These are phyloP conservation scores for Oryzaephilus surinamensis DNA, from an alignment of 1,140 invertebrate species.

Conservation along the genomic window DNA sequence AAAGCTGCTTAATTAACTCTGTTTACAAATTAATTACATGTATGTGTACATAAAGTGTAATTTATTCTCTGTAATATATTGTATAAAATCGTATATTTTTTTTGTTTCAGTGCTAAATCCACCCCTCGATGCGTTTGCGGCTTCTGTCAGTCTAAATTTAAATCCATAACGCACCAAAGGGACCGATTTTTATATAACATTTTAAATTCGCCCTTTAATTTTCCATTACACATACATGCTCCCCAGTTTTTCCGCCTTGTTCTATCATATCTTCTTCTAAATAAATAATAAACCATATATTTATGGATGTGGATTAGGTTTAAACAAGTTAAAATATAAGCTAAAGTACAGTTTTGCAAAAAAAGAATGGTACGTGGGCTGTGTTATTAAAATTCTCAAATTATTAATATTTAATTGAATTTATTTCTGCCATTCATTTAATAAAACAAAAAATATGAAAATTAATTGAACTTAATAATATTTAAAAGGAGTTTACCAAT, in stretches of 20 bases:
- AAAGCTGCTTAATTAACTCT: no score
- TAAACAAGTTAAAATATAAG: conserved; percentile 12
- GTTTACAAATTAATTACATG: no score
- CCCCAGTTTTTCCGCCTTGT: conserved; percentile 9
- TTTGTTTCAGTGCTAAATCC: no score
- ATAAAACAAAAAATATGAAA: conserved; percentile 4
- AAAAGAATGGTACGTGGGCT: not conserved
- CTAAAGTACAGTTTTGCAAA: not conserved
- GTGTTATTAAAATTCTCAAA: not conserved
- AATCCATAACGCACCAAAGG: conserved; percentile 6
- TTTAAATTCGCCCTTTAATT: conserved; percentile 20
- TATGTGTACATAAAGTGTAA: no score
- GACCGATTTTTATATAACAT: conserved; percentile 14
- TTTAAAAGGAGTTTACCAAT: conserved; percentile 21
- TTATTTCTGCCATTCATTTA: not conserved
- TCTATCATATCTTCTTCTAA: no score
- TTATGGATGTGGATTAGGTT: conserved; percentile 18
- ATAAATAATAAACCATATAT: conserved; percentile 20
- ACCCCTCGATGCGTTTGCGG: no score
- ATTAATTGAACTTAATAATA: conserved; percentile 18
- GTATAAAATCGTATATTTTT: no score
- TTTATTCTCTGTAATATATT: no score
- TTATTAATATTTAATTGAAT: not conserved
- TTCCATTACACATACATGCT: conserved; percentile 13
- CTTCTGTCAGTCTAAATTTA: no score